A percentile compares a stretch with the other conserved stretches of the same genome.
These are phyloP conservation scores for Vidua chalybeata DNA, from an alignment of 2,113 vertebrate species.

Conservation along the genomic window DNA sequence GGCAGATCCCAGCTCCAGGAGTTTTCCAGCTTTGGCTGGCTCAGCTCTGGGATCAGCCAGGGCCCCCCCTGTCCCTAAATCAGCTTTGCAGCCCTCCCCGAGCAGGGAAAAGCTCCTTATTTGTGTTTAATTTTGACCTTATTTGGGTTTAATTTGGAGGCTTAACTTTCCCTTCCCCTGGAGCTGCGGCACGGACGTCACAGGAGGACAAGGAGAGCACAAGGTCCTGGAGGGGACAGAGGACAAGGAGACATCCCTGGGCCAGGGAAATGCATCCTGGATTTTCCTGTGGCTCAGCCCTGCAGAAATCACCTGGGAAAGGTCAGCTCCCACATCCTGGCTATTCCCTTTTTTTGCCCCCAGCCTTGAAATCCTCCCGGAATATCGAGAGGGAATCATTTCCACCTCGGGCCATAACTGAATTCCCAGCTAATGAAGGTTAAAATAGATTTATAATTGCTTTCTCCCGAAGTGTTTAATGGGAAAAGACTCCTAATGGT, in stretches of 20 bases:
- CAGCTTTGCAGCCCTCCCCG: slow-evolving; percentile 20
- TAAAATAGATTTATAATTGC: neutral
- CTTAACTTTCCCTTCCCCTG: neutral
- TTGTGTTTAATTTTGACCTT: neutral
- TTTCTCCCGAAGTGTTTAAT: neutral
- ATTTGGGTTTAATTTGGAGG: neutral
- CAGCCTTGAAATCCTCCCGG: neutral
- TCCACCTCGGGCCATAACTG: neutral
- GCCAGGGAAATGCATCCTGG: neutral
- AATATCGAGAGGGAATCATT: neutral
- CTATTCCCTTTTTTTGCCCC: neutral
- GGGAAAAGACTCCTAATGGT: neutral
- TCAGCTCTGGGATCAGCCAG: neutral
- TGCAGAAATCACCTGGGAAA: neutral
- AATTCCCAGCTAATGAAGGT: neutral
- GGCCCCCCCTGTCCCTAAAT: neutral
- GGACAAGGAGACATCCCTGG: fast-evolving
- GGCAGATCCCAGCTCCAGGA: neutral
- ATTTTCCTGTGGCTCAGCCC: neutral
- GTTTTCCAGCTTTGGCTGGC: neutral
- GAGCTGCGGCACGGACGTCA: fast-evolving
- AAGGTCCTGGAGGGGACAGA: neutral
- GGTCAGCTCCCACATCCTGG: neutral
- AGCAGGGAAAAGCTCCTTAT: slow-evolving; percentile 35
- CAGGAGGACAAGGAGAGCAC: neutral